Base-by-base conservation (phyloP, 2,888 invertebrate genomes). In the Drosophila prolongata region DNA sequence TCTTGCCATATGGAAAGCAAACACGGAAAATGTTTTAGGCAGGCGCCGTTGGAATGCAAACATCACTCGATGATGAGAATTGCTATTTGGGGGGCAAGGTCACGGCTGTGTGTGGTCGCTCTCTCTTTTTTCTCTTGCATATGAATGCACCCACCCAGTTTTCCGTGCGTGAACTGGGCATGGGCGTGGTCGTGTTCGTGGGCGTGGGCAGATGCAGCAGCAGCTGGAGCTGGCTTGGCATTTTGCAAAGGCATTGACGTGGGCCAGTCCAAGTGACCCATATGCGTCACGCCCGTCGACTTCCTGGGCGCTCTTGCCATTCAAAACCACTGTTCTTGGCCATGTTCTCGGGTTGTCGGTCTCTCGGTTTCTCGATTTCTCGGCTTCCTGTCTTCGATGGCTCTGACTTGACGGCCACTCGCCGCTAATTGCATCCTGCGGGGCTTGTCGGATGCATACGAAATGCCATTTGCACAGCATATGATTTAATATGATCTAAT, bases 31-130 rank as follows among this genome's bases (percentile, higher is more conserved):
- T 50, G 55, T 30, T 60, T 46, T 40, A 69, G 50, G 47, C 71
- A 49, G 77, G 62, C 75, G 75, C 66, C 74, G 69, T 54, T 53
- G 52, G 40, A 66, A 52, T 72, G 66, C 60, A 67, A 60, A 46
- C 42, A 60, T 27, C 52, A 37, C 38, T 61, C 27, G 34, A 52
- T 34, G 34, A 56, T 52, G 64, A 27, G 62, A 62, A 52, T 16
- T 56, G 16, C 56, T 66, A 66, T 66, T 76, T 68, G 19, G 60
- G 50, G 77, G 69, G 56, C 80, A 84, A 87, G 87, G 84, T 78
- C 79, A 82, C 24, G 70, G 53, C 59, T 47, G 11, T 9, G 24
- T 11, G 9, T 14, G 6, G 46, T 30, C 14, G 14, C 30, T 49
- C 49, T 49, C 49, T 19, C 49, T 35, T 35, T 35, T 16, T 8